These are phyloP conservation scores for Andricus grossulariae DNA, from an alignment of 1,140 invertebrate genomes.

Conservation along the genomic window DNA sequence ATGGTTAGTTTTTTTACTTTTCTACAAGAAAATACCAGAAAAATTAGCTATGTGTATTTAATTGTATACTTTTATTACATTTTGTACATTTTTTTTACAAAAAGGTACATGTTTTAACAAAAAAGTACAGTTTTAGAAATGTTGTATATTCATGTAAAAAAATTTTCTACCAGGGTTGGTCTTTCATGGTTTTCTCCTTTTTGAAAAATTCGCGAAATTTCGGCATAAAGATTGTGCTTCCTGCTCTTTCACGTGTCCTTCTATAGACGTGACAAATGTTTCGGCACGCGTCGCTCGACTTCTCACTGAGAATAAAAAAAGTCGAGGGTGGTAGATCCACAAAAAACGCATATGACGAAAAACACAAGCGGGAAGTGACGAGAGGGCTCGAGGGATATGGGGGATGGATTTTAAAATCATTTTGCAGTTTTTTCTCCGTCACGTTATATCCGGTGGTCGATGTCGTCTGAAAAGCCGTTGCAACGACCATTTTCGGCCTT, in stretches of 20 bases:
- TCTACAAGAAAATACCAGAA: too few relatives aligned
- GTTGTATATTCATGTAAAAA: too few relatives aligned
- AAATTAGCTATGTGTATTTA: too few relatives aligned
- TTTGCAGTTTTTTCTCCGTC: slow-evolving; percentile 16
- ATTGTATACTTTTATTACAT: too few relatives aligned
- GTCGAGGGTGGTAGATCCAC: slow-evolving; percentile 10
- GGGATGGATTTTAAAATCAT: slow-evolving; percentile 28
- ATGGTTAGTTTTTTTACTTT: too few relatives aligned
- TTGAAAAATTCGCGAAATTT: not conserved
- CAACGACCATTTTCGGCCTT: not conserved
- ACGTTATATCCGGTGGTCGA: slow-evolving; percentile 20
- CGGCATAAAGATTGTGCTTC: not conserved
- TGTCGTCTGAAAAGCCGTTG: slow-evolving; percentile 3
- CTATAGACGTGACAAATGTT: slow-evolving; percentile 20
- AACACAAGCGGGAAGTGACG: slow-evolving; percentile 5
- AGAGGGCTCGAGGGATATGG: slow-evolving; percentile 3
- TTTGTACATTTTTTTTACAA: too few relatives aligned
- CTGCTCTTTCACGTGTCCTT: slow-evolving; percentile 17
- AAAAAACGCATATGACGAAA: slow-evolving; percentile 26
- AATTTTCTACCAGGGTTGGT: too few relatives aligned
- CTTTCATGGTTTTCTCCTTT: not conserved
- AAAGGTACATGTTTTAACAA: too few relatives aligned
- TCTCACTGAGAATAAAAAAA: slow-evolving; percentile 12
- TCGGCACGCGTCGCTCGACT: slow-evolving; percentile 27
- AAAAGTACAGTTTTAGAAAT: too few relatives aligned